These are phyloP conservation scores for Zosterops borbonicus DNA, from an alignment of 2,113 vertebrate genomes.

Conservation along the genomic window DNA sequence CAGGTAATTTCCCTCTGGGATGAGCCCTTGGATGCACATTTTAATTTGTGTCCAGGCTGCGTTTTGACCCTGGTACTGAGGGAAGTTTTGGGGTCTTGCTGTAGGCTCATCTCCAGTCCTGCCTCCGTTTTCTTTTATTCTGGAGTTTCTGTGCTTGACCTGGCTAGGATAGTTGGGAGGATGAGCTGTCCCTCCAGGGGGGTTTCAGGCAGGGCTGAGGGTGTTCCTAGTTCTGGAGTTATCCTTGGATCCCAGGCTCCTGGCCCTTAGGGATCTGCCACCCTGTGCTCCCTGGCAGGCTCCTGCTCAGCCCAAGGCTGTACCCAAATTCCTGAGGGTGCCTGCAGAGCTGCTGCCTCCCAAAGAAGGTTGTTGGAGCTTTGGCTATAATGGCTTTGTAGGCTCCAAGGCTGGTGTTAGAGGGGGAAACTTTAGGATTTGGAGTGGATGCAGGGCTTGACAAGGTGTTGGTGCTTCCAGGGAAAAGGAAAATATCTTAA, in stretches of 20 bases:
- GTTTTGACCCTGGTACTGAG: not conserved
- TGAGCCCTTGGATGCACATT: accelerated
- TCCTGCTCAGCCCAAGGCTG: not conserved
- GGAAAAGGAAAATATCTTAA: not conserved
- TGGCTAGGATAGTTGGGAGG: not conserved
- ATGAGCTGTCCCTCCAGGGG: not conserved
- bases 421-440: not conserved
- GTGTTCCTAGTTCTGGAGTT: too few relatives aligned
- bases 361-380: not conserved
- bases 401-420: not conserved
- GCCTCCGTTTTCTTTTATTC: not conserved
- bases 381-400: not conserved
- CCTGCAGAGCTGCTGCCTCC: not conserved
- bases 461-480: not conserved
- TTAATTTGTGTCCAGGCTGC: not conserved
- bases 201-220: not conserved
- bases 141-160: not conserved
- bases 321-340: not conserved
- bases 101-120: not conserved
- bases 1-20: not conserved
- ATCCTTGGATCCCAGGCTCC: not conserved
- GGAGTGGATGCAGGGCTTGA: not conserved
- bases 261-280: not conserved
- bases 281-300: accelerated
- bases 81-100: not conserved